These are phyloP conservation scores for Leucopsar rothschildi DNA, from an alignment of 2,113 vertebrate species.

Conservation along the genomic window DNA sequence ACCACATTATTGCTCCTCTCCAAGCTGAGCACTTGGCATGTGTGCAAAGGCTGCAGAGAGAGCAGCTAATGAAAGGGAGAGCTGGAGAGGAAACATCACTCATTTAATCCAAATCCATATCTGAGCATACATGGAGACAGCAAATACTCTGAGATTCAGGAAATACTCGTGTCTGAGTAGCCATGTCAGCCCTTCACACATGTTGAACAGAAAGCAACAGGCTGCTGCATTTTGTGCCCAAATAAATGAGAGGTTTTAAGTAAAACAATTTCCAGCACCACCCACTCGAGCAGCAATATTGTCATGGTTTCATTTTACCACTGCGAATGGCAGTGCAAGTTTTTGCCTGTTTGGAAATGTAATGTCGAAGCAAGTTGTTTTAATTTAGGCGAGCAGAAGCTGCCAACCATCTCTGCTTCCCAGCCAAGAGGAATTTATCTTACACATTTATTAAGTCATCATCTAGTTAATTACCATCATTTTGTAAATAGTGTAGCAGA, in stretches of 20 bases:
- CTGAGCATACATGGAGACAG: not conserved
- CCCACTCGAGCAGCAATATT: conserved; percentile 17
- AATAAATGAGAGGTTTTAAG: conserved; percentile 10
- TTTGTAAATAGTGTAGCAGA: not conserved
- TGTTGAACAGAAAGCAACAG: not conserved
- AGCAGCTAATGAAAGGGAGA: not conserved
- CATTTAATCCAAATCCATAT: not conserved
- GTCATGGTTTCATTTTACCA: conserved; percentile 25
- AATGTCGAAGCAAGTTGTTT: conserved; percentile 63
- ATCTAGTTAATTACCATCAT: conserved; percentile 19
- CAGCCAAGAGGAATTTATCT: conserved; percentile 57
- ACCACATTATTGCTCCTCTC: conserved; percentile 25
- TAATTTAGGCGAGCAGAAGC: conserved; percentile 44
- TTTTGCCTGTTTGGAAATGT: conserved; percentile 57
- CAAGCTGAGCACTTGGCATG: not conserved
- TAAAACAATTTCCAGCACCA: conserved; percentile 34
- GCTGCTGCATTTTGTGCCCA: conserved; percentile 2
- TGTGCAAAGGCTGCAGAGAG: not conserved
- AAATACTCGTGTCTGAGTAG: not conserved
- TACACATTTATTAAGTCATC: conserved; percentile 49
- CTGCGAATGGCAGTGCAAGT: conserved; percentile 16
- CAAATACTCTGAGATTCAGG: not conserved
- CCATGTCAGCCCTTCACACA: not conserved
- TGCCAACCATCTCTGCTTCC: conserved; percentile 46
- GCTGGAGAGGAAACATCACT: not conserved